Percentiles rank a stretch among this genome's conserved stretches.
Evolutionary conservation across 2,113 vertebrate species (phyloP).

Genomic region (Bubo scandiacus): DNA sequence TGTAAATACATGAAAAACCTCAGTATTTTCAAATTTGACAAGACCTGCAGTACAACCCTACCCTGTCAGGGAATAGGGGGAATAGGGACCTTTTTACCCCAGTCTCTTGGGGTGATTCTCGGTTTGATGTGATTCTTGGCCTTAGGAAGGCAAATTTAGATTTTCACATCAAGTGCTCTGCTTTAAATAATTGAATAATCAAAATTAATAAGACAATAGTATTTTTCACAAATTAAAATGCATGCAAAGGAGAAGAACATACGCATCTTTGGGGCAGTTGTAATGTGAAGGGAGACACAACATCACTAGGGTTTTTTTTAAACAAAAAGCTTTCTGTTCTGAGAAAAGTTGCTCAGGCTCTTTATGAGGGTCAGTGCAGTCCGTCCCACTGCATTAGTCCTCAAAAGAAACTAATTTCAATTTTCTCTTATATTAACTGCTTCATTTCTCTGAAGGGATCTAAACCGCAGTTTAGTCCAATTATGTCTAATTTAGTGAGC

Average conservation of each 20-base stretch:
- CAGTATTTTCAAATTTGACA: not conserved
- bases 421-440: constrained; percentile 49
- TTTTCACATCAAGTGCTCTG: not conserved
- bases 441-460: constrained; percentile 55
- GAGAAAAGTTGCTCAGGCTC: not conserved
- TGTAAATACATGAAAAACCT: not conserved
- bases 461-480: constrained; percentile 20
- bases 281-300: not conserved
- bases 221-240: not conserved
- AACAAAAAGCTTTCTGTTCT: not conserved
- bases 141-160: not conserved
- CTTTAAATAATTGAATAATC: not conserved
- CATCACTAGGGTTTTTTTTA: not conserved
- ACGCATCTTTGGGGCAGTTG: not conserved
- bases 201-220: not conserved
- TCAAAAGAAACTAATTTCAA: constrained; percentile 44
- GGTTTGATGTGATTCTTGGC: not conserved
- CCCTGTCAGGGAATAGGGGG: not conserved
- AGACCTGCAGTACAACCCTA: not conserved
- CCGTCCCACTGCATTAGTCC: constrained; percentile 41
- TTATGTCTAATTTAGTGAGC: constrained; percentile 43
- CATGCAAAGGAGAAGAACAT: not conserved
- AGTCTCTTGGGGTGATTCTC: not conserved
- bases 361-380: constrained; percentile 38
- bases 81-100: not conserved